Conservation (phyloP, 2,113 vertebrate species). For the Herpetotheres cachinnans region DNA sequence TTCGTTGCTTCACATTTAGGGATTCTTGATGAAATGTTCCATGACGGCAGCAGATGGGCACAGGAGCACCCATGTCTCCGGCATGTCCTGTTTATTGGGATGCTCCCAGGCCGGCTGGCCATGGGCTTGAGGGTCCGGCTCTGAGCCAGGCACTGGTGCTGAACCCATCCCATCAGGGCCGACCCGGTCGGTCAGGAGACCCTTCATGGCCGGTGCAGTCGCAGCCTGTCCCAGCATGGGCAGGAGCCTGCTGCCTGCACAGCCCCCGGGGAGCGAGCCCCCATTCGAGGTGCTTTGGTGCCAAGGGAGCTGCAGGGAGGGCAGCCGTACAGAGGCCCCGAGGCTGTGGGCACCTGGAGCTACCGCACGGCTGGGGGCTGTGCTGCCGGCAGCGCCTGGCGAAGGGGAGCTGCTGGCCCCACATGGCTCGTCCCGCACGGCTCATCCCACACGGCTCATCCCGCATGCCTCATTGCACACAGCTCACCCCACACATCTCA, state of each 20-base stretch:
- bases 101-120: background rate
- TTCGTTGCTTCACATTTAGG: background rate
- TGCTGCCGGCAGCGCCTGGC: accelerated
- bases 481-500: background rate
- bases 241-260: background rate
- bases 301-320: background rate
- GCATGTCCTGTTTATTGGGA: background rate
- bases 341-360: background rate
- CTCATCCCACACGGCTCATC: background rate
- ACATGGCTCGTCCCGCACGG: accelerated
- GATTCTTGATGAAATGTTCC: background rate
- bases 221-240: background rate
- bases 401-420: background rate
- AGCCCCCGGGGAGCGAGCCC: background rate
- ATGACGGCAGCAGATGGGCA: accelerated
- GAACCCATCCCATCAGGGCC: accelerated
- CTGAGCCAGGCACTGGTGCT: background rate
- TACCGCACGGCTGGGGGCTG: accelerated
- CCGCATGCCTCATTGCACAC: accelerated
- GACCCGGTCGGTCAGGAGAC: accelerated
- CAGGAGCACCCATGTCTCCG: background rate
- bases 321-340: accelerated
- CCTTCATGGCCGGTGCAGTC: background rate
- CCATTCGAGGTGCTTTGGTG: accelerated
- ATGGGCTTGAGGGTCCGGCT: accelerated